Evolutionary conservation across 53 echinoderm and acorn worm genomes (phyloP), one percentile per base, ranked within the genome.

Genomic region (Holothuria scabra): DNA sequence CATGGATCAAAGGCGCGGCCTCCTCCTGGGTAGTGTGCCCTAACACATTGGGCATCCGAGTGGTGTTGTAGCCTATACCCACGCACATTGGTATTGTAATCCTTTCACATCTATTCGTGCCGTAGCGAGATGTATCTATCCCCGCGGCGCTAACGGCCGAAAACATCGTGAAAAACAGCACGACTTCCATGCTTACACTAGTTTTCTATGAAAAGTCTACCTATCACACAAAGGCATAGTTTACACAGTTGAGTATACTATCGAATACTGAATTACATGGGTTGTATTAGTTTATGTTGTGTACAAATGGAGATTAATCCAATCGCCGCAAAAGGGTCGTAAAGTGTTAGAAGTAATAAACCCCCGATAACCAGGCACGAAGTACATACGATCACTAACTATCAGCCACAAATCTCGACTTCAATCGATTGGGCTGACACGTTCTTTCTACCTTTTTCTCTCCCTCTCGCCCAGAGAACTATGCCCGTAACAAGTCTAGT

Each of bases 1-100:
- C 97, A 65, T 97, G 94, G 38, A 97, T 92, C 48, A 88, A 76
- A 8, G 93, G 92, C 32, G 97, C 94, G 19, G 97, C 97, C 61
- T 97, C 97, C 25, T 78, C 87, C 69, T 97, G 97, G 31, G 90
- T 86, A 33, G 88, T 84, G 58, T 97, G 97, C 3, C 94, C 94
- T 35, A 97, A 90, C 46, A 86, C 83, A 74, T 97, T 97, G 6
- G 97, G 97, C 97, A 97, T 97, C 56, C 92, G 79, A 11, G 97
- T 97, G 75, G 87, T 88, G 83, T 97, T 97, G 79, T 97, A 97
- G 32, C 97, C 97, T 38, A 97, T 97, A 23, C 94, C 97, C 59
- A 92, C 55, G 33, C 97, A 97, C 89, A 97, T 94, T 19, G 92
- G 94, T 55, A 97, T 97, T 46, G 94, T 97, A 25, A 97, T 94